Evolutionary conservation across 2,797 vertebrate genomes (phyloP).

Genomic region (Bradypodion pumilum): DNA sequence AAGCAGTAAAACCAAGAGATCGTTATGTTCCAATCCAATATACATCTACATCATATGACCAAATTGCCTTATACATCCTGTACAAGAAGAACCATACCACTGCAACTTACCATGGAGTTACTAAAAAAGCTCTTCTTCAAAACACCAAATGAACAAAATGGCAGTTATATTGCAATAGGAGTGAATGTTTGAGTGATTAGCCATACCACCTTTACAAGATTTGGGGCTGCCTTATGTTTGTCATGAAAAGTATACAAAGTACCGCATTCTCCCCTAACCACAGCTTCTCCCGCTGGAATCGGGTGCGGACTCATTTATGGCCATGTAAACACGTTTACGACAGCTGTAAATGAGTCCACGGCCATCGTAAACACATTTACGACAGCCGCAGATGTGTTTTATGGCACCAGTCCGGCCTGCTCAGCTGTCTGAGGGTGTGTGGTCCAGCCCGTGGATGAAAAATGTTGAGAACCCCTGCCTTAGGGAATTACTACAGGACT

Average conservation of each 20-base stretch:
- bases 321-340: too few species aligned
- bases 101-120: neutral
- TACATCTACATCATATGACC: neutral
- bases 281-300: rapidly evolving
- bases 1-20: neutral
- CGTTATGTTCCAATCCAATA: conserved; percentile 7
- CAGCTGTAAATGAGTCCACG: too few species aligned
- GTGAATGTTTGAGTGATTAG: neutral
- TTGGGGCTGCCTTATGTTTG: neutral
- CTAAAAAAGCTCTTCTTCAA: conserved; percentile 18
- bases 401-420: too few species aligned
- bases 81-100: neutral
- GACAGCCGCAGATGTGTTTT: too few species aligned
- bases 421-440: too few species aligned
- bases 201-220: neutral
- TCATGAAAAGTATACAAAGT: neutral
- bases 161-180: neutral
- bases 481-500: neutral
- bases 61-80: neutral
- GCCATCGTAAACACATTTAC: too few species aligned
- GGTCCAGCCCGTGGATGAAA: too few species aligned
- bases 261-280: neutral
- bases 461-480: too few species aligned
- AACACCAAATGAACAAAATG: conserved; percentile 16
- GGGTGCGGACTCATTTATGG: too few species aligned